phyloP scores from a whole-genome alignment of 2,888 invertebrate genomes.

The Amphimallon solstitiale region DNA sequence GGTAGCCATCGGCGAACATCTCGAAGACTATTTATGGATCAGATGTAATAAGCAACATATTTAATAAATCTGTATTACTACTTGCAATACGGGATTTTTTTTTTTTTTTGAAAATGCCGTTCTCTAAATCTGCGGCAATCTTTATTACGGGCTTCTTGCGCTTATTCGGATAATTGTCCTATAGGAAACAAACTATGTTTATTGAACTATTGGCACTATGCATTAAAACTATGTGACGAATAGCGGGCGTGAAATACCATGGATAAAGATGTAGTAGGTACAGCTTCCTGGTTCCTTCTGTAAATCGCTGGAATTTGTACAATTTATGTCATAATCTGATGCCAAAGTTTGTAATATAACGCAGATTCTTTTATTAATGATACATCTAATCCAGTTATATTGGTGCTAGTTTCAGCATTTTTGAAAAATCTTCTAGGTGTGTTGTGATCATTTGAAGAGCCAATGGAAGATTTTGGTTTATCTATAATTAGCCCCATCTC shows the following conservation, averaged over 20 bases:
- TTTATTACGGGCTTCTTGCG: conserved; percentile 7
- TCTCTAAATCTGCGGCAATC: conserved; percentile 16
- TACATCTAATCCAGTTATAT: neutral
- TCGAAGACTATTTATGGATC: conserved; percentile 5
- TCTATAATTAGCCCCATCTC: neutral
- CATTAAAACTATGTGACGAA: too few species aligned
- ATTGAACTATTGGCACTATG: neutral
- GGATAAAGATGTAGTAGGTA: too few species aligned
- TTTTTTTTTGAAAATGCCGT: neutral
- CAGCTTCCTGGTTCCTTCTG: neutral
- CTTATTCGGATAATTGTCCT: neutral
- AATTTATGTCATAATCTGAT: neutral
- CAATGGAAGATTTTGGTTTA: neutral
- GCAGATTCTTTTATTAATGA: neutral
- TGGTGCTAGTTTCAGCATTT: neutral
- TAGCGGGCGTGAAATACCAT: too few species aligned
- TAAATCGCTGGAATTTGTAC: neutral
- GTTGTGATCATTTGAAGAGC: neutral
- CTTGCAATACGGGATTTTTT: neutral
- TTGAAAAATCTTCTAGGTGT: neutral
- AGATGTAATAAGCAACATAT: conserved; percentile 3
- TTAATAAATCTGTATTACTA: conserved; percentile 12
- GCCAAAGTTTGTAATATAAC: too few species aligned
- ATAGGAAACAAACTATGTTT: neutral
- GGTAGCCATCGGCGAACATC: neutral